These are phyloP conservation scores for Caenorhabditis drosophilae DNA, from an alignment of 2,888 invertebrate genomes.

Conservation along the genomic window DNA sequence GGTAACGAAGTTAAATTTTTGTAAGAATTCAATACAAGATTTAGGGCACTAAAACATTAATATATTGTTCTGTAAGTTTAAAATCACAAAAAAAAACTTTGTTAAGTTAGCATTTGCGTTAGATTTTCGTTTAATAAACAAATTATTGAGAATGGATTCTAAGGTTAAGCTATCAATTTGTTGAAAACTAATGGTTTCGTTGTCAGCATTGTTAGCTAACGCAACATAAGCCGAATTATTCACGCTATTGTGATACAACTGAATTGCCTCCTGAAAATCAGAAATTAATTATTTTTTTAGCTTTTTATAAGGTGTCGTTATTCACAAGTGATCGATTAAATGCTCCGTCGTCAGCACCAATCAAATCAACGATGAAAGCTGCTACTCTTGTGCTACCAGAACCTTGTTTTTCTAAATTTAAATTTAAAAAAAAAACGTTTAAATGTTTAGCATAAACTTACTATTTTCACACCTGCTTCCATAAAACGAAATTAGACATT, in stretches of 20 bases:
- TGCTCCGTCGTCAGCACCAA: conserved; percentile 23
- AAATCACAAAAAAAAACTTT: background rate
- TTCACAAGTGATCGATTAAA: conserved; percentile 19
- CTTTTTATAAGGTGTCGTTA: no score
- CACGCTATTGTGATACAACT: no score
- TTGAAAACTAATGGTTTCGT: no score
- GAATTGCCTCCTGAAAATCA: no score
- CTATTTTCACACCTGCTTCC: conserved; percentile 15
- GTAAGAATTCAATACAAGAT: background rate
- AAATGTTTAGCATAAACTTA: background rate
- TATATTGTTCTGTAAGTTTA: background rate
- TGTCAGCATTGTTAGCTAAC: no score
- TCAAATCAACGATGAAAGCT: conserved; percentile 22
- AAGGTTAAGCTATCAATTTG: conserved; percentile 1
- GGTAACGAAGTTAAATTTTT: no score
- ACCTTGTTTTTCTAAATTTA: no score
- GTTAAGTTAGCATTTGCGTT: background rate
- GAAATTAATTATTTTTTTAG: no score
- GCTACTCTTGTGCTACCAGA: conserved; percentile 5
- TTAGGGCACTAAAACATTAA: background rate
- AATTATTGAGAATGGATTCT: background rate
- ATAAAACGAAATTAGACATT: conserved; percentile 8
- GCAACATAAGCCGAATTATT: no score
- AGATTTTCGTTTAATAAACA: background rate
- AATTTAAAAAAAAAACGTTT: no score